A percentile compares a stretch with the other conserved stretches of the same genome.
phyloP scores from a whole-genome alignment of 2,113 vertebrate species.

The Phaetusa simplex region DNA sequence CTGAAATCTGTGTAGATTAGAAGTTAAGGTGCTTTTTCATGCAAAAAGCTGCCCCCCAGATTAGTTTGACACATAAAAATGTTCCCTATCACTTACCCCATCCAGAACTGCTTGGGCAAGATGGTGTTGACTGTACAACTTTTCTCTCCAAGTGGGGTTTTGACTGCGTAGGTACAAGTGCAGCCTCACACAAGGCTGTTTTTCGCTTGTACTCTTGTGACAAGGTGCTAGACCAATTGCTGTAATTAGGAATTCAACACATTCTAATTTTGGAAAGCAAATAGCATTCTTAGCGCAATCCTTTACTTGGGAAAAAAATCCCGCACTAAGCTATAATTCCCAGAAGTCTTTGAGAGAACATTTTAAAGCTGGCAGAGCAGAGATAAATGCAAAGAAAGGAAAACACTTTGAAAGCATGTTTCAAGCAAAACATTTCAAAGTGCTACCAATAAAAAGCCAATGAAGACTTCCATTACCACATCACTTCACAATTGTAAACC shows the following conservation, averaged over 20 bases:
- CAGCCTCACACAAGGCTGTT: neutral
- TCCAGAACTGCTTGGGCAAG: neutral
- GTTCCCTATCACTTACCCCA: neutral
- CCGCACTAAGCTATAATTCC: neutral
- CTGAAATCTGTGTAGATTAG: neutral
- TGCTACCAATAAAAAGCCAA: neutral
- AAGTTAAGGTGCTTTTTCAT: neutral
- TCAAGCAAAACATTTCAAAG: neutral
- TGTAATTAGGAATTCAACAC: constrained; percentile 14
- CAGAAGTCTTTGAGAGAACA: neutral
- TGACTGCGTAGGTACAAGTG: neutral
- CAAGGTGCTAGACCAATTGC: neutral
- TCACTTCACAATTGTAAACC: neutral
- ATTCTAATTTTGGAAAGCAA: constrained; percentile 14
- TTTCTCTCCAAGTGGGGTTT: neutral
- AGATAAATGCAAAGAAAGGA: constrained; percentile 22
- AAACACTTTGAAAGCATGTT: neutral
- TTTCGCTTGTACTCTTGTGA: neutral
- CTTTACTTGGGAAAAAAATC: neutral
- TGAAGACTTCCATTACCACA: neutral
- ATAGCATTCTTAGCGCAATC: neutral
- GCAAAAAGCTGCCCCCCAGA: neutral
- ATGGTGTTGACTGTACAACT: neutral
- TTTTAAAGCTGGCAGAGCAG: neutral
- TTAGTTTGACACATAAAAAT: neutral